Percentiles rank a stretch among this genome's conserved stretches.
Evolutionary conservation across 2,113 vertebrate genomes (phyloP).

Genomic region (Festucalex cinctus): DNA sequence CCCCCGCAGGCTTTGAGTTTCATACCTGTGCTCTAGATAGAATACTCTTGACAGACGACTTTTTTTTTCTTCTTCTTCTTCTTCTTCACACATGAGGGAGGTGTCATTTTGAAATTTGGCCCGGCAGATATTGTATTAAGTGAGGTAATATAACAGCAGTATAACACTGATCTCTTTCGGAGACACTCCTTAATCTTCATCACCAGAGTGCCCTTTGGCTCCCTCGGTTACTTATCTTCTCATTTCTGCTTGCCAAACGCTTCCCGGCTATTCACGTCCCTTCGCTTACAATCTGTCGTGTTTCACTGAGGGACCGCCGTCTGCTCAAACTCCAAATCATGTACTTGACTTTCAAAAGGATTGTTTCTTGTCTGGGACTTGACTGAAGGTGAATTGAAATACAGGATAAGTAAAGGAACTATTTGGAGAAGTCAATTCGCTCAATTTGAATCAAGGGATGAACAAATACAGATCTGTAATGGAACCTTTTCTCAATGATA

Average conservation of each 20-base stretch:
- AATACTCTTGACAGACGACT: constrained; percentile 4
- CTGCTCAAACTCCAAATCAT: background rate
- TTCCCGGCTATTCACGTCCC: too few relatives aligned
- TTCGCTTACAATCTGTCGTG: constrained; percentile 1
- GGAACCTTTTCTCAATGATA: too few relatives aligned
- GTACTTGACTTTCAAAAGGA: constrained; percentile 18
- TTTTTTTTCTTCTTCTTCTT: constrained; percentile 70
- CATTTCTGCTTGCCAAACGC: background rate
- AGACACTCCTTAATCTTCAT: constrained; percentile 46
- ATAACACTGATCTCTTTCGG: constrained; percentile 30
- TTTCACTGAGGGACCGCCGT: constrained; percentile 1
- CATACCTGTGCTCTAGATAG: too few relatives aligned
- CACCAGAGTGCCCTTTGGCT: constrained; percentile 36
- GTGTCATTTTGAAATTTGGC: constrained; percentile 50
- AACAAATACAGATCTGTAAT: too few relatives aligned
- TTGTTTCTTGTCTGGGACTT: background rate
- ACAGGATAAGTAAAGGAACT: too few relatives aligned
- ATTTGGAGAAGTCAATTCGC: background rate
- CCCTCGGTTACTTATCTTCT: constrained; percentile 18
- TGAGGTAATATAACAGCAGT: constrained; percentile 52
- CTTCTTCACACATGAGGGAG: constrained; percentile 52
- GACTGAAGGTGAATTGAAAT: constrained; percentile 1
- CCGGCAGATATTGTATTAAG: constrained; percentile 51
- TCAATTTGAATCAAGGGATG: too few relatives aligned
- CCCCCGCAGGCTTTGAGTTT: constrained; percentile 33